phyloP scores from a whole-genome alignment of 2,888 invertebrate species.

The Coenonympha arcania region DNA sequence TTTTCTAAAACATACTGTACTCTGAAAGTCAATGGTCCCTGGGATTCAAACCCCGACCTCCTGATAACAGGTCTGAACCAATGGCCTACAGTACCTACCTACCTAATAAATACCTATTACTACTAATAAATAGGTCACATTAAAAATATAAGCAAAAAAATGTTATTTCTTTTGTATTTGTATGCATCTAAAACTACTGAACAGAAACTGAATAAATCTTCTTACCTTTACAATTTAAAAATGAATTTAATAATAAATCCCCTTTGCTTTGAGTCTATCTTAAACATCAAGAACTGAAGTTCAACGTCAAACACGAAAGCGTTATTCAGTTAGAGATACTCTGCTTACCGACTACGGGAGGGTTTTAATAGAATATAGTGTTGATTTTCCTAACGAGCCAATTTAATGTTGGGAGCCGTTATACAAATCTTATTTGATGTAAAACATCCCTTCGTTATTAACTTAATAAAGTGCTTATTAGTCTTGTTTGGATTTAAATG shows the following conservation, averaged over 20 bases:
- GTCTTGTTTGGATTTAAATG: conserved; percentile 1
- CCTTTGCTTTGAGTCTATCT: neutral
- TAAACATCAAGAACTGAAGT: neutral
- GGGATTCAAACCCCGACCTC: too few species aligned
- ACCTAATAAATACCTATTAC: too few species aligned
- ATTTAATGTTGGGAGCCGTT: neutral
- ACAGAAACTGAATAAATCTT: too few species aligned
- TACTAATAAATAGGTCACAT: too few species aligned
- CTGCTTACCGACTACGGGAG: neutral
- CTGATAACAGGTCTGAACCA: too few species aligned
- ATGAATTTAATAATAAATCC: neutral
- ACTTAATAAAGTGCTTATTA: neutral
- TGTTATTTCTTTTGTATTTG: too few species aligned
- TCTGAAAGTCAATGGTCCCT: too few species aligned
- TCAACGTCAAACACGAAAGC: neutral
- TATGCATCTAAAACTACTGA: too few species aligned
- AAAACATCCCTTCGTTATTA: conserved; percentile 2
- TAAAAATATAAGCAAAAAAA: too few species aligned
- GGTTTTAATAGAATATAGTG: conserved; percentile 11
- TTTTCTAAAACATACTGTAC: too few species aligned
- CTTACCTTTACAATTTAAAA: neutral
- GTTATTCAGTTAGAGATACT: neutral
- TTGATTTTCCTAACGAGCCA: conserved; percentile 19
- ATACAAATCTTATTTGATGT: neutral
- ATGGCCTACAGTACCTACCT: too few species aligned